Percentiles rank a stretch among this genome's conserved stretches.
These are phyloP conservation scores for Anagyrus pseudococci DNA, from an alignment of 2,888 invertebrate genomes.

Conservation along the genomic window DNA sequence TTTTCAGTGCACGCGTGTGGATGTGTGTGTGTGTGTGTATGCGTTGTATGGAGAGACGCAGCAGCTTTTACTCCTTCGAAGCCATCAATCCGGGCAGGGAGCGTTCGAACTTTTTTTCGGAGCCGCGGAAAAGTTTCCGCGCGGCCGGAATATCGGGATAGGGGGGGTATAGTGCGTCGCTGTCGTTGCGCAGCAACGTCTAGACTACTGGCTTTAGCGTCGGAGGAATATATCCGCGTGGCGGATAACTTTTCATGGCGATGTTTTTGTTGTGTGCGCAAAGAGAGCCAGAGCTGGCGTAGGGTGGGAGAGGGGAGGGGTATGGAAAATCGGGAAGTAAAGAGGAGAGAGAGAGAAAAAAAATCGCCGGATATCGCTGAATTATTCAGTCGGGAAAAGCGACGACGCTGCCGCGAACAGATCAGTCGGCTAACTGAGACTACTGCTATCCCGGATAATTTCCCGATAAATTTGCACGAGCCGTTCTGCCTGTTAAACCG, in stretches of 20 bases:
- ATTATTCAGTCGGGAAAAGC: constrained; percentile 26
- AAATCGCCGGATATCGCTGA: constrained; percentile 19
- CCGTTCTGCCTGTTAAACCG: background rate
- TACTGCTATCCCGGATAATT: background rate
- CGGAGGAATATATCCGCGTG: background rate
- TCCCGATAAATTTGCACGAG: background rate
- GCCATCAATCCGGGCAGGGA: constrained; percentile 30
- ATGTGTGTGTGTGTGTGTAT: background rate
- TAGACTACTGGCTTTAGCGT: too few species aligned
- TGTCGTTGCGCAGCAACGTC: too few species aligned
- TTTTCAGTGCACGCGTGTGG: background rate
- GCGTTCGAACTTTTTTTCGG: constrained; percentile 13
- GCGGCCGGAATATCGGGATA: constrained; percentile 3
- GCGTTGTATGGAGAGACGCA: background rate
- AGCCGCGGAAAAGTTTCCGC: constrained; percentile 11
- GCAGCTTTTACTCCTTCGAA: constrained; percentile 3
- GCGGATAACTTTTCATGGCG: constrained; percentile 24
- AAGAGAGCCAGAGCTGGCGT: background rate
- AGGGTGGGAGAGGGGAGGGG: background rate
- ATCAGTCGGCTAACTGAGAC: too few species aligned
- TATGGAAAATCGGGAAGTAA: background rate
- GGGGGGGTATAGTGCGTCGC: background rate
- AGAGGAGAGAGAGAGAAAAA: background rate
- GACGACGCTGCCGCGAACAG: background rate
- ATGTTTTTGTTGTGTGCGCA: constrained; percentile 22